A percentile compares a stretch with the other conserved stretches of the same genome.
Evolutionary conservation across 2,797 vertebrate genomes (phyloP).

Genomic region (Hippopotamyrus pictus): DNA sequence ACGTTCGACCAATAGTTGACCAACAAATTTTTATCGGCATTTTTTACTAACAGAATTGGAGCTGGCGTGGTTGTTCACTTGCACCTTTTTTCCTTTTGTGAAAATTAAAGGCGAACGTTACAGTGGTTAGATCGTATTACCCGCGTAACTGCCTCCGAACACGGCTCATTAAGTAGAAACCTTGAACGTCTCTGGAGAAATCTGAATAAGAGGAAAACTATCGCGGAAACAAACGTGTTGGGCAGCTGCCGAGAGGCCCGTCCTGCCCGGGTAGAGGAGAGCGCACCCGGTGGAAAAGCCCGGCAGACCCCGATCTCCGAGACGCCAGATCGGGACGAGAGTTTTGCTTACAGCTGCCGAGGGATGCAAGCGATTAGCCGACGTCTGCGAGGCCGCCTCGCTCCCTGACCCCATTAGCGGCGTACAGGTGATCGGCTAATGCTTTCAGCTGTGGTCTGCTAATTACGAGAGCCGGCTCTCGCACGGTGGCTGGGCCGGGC

Average conservation of each 20-base stretch:
- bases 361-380: conserved; percentile 38
- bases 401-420: conserved; percentile 48
- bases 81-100: background rate
- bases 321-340: conserved; percentile 34
- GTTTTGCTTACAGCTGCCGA: conserved; percentile 40
- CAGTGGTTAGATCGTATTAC: conserved; percentile 8
- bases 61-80: background rate
- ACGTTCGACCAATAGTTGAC: background rate
- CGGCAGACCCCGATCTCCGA: background rate
- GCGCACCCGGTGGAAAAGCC: background rate
- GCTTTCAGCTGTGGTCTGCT: conserved; percentile 45
- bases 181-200: background rate
- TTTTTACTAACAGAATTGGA: background rate
- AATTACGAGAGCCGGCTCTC: conserved; percentile 34
- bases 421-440: conserved; percentile 52
- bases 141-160: background rate
- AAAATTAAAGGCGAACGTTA: background rate
- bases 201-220: conserved; percentile 15
- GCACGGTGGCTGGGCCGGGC: conserved; percentile 10
- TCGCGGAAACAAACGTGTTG: background rate
- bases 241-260: background rate
- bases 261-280: background rate
- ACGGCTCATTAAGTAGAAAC: conserved; percentile 17
- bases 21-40: background rate
- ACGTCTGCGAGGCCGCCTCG: conserved; percentile 32